Evolutionary conservation across 2,888 invertebrate genomes (phyloP).

Genomic region (Torymus aiolomorphi): DNA sequence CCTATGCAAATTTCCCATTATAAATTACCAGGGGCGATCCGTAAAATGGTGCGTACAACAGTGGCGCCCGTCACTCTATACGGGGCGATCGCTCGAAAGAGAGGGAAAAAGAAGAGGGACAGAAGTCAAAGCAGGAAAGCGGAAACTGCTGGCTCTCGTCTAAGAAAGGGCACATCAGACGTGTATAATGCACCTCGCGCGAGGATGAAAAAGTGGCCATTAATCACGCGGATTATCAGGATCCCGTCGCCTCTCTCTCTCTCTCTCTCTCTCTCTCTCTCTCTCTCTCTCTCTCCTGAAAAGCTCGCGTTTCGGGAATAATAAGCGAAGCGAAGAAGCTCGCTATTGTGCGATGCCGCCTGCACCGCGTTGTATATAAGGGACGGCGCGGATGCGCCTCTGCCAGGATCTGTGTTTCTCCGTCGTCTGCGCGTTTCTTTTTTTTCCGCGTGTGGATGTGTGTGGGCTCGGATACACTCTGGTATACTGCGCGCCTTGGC

Average conservation of each 20-base stretch:
- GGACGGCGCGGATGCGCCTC: too few species aligned
- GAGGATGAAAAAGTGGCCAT: constrained; percentile 17
- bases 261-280: too few species aligned
- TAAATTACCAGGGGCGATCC: constrained; percentile 18
- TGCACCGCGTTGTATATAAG: not conserved
- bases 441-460: not conserved
- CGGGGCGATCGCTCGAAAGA: not conserved
- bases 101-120: not conserved
- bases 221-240: constrained; percentile 49
- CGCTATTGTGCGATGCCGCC: not conserved
- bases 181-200: too few species aligned
- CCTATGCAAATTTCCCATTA: constrained; percentile 47
- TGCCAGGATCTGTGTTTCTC: not conserved
- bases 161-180: not conserved
- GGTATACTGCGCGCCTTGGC: too few species aligned
- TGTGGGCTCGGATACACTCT: too few species aligned
- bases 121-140: constrained; percentile 28
- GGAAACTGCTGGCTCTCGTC: not conserved
- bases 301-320: constrained; percentile 45
- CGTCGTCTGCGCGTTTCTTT: constrained; percentile 11
- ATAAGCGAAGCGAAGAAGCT: constrained; percentile 26
- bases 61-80: not conserved
- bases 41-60: constrained; percentile 1
- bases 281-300: not conserved
- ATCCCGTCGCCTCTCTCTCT: constrained; percentile 17